Conservation (phyloP, 2,797 vertebrate genomes). For the Poecilia velifera region DNA sequence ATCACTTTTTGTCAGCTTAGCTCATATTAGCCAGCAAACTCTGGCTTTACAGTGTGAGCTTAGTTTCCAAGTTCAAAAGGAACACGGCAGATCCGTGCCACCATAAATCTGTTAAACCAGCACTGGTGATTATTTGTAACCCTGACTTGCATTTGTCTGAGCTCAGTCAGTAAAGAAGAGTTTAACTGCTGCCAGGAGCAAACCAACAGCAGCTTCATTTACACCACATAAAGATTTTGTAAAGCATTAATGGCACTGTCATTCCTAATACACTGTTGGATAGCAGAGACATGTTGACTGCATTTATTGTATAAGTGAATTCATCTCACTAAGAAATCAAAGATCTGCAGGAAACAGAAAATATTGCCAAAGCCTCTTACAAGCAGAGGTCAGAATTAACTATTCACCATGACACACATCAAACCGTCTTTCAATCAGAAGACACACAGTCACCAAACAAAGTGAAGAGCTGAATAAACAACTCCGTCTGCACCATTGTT, state of each 20-base stretch:
- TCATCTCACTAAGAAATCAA: slow-evolving; percentile 18
- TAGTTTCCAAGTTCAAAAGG: slow-evolving; percentile 79
- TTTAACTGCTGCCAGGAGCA: slow-evolving; percentile 53
- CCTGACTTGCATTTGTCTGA: slow-evolving; percentile 52
- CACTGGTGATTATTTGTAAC: slow-evolving; percentile 47
- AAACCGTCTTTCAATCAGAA: slow-evolving; percentile 59
- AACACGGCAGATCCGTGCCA: slow-evolving; percentile 74
- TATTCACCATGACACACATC: slow-evolving; percentile 49
- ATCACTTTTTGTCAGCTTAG: slow-evolving; percentile 83
- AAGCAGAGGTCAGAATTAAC: slow-evolving; percentile 49
- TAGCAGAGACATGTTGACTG: slow-evolving; percentile 23
- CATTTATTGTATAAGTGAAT: slow-evolving; percentile 35
- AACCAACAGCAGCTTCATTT: slow-evolving; percentile 49
- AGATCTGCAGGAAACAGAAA: slow-evolving; percentile 25
- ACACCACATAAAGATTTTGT: background rate
- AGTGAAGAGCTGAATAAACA: slow-evolving; percentile 66
- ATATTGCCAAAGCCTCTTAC: slow-evolving; percentile 9
- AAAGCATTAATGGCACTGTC: slow-evolving; percentile 2
- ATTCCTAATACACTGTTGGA: slow-evolving; percentile 20
- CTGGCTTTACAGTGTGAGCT: slow-evolving; percentile 75
- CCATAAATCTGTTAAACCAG: slow-evolving; percentile 69
- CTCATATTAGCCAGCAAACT: slow-evolving; percentile 81
- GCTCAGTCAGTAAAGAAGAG: slow-evolving; percentile 58
- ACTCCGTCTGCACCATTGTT: slow-evolving; percentile 57
- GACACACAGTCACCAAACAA: slow-evolving; percentile 58